Conservation (phyloP, 1,140 invertebrate species). For the Oppia nitens region DNA sequence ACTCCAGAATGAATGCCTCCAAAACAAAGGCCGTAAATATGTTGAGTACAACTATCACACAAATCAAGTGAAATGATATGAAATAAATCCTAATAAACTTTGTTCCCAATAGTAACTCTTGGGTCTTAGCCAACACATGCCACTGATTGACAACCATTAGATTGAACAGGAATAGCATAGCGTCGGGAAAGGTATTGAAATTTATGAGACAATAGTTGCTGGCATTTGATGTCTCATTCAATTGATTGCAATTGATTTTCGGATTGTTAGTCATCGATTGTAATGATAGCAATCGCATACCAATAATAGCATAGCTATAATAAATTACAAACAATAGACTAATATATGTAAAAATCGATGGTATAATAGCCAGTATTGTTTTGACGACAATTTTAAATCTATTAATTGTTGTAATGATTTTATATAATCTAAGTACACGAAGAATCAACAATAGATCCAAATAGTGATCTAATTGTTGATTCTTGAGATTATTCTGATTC, state of each 20-base stretch:
- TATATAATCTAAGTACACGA: conserved; percentile 33
- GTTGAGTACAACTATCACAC: conserved; percentile 37
- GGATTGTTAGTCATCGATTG: conserved; percentile 31
- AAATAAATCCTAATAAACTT: conserved; percentile 34
- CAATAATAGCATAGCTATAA: conserved; percentile 38
- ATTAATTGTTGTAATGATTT: conserved; percentile 33
- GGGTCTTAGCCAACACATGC: conserved; percentile 27
- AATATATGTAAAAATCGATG: conserved; percentile 35
- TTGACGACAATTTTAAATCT: conserved; percentile 34
- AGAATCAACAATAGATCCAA: conserved; percentile 34
- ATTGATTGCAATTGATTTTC: conserved; percentile 28
- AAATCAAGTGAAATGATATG: conserved; percentile 34
- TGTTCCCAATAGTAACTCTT: neutral
- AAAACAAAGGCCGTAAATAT: conserved; percentile 39
- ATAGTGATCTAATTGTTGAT: neutral
- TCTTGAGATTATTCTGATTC: neutral
- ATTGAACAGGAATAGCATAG: conserved; percentile 35
- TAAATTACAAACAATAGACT: conserved; percentile 36
- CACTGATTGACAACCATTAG: conserved; percentile 39
- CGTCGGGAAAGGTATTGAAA: conserved; percentile 34
- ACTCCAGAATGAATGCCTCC: conserved; percentile 38
- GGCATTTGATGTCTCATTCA: conserved; percentile 28
- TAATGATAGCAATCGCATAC: conserved; percentile 32
- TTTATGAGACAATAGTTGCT: conserved; percentile 37
- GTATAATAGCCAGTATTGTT: conserved; percentile 34